These are phyloP conservation scores for Ooceraea biroi DNA, from an alignment of 1,140 invertebrate genomes.

Conservation along the genomic window DNA sequence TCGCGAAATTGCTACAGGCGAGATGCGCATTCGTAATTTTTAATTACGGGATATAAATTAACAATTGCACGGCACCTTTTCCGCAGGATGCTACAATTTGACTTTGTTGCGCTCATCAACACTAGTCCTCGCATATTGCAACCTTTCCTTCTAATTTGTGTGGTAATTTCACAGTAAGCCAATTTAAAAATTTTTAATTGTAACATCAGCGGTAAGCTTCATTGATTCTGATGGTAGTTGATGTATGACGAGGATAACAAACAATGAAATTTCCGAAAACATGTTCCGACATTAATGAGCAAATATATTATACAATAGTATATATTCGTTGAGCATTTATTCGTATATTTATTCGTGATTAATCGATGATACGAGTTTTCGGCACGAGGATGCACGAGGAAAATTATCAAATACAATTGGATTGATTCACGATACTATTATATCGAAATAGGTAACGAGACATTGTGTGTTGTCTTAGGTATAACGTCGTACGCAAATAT, in stretches of 20 bases:
- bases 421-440: not conserved
- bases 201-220: not conserved
- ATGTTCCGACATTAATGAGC: slow-evolving; percentile 4
- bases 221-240: not conserved
- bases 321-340: not conserved
- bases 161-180: not conserved
- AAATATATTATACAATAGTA: not conserved
- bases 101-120: slow-evolving; percentile 33
- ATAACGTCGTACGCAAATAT: slow-evolving; percentile 13
- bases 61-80: slow-evolving; percentile 28
- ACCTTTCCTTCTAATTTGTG: slow-evolving; percentile 17
- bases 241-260: not conserved
- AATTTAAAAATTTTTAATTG: slow-evolving; percentile 55
- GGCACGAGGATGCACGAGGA: not conserved
- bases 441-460: slow-evolving; percentile 42
- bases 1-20: not conserved
- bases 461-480: slow-evolving; percentile 34
- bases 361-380: slow-evolving; percentile 10
- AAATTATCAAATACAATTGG: slow-evolving; percentile 20
- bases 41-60: slow-evolving; percentile 45
- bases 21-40: slow-evolving; percentile 21
- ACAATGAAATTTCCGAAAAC: not conserved
- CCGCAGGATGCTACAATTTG: not conserved
- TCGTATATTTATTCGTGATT: slow-evolving; percentile 11
- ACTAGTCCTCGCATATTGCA: slow-evolving; percentile 1